Evolutionary conservation across 2,888 invertebrate genomes (phyloP), one percentile per base, ranked within the genome.

Genomic region (Spodoptera littoralis): DNA sequence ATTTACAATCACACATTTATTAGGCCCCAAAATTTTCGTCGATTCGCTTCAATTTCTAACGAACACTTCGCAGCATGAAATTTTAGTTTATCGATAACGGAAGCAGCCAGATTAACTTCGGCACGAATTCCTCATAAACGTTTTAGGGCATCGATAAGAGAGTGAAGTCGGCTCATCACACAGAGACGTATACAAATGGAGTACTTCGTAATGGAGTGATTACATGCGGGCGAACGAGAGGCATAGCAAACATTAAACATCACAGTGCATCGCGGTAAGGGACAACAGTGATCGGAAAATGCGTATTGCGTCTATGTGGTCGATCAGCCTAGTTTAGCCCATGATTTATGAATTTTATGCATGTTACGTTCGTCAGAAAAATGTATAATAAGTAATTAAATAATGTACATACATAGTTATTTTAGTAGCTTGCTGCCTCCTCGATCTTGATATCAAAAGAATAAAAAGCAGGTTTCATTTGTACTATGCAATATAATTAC

Each of bases 81-180:
- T 88, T 90, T 88, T 84, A 84, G 89, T 90, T 91, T 90, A 91
- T 92, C 92, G 91, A 87, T 87, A 88, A 79, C 92, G 93, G 92
- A 92, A 93, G 88, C 79, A 81, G 79, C 84, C 83, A 90, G 92
- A 92, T 92, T 92, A 91, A 86, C 87, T 85, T 81, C 79, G 88
- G 87, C 92, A 91, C 92, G 92, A 92, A 90, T 89, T 88, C 84
- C 92, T 90, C 89, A 90, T 90, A 91, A 90, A 90, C 89, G 86
- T 90, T 91, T 87, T 85, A 87, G 89, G 89, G 81, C 87, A 87
- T 84, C 89, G 90, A 89, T 91, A 90, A 88, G 85, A 80, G 73
- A 67, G 64, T 59, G 54, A 47, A 73, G 63, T 45, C 65, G 60
- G 65, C 60, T 60, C 22, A 56, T 24, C 5, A 55, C 53, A 69